Base-by-base conservation (phyloP, 2,113 vertebrate species). In the Burhinus bistriatus region DNA sequence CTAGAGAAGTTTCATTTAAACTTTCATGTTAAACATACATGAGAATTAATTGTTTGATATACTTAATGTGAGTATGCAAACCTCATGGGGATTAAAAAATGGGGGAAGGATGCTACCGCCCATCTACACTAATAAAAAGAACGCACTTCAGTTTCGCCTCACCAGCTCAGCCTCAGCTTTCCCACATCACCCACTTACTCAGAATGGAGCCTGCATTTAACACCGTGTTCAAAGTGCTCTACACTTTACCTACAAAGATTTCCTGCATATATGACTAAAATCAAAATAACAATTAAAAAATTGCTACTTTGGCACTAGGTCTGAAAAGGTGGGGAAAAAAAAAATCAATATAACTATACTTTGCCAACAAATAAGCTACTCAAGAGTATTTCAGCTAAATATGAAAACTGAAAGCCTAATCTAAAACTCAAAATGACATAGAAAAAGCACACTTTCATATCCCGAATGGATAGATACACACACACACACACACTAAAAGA, bases 381-480 rank as follows among this genome's bases (percentile, higher is more conserved):
- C 19, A 1, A 93, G 79, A 89, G 40, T 78, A 90, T 95, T 95
- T 94, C 73, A 94, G 52, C 90, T 92, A 86, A 83, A 81, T 83
- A 58, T n/a, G 76, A 87, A 87, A 83, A 90, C 55, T 27, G 36
- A 95, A 92, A 92, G 84, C 36, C 87, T 47, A 79, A 78, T 87
- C 89, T 93, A 57, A 85, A 97, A 91, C 83, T 94, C 92, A 93
- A 91, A 97, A 97, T 61, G 84, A 51, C 29, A 87, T 90, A 89
- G 62, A 73, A 87, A 97, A 97, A 95, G 90, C 82, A 62, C 29
- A 69, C 54, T 91, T 79, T 80, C 32, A 38, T 20, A 86, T 34
- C 71, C 54, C 78, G 88, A 84, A 97, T 76, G 84, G 80, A 93
- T 0, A 73, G 55, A 68, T 18, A 83, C 40, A 18, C 32, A 5